phyloP scores from a whole-genome alignment of 2,888 invertebrate species.

The Hartigia nigra region DNA sequence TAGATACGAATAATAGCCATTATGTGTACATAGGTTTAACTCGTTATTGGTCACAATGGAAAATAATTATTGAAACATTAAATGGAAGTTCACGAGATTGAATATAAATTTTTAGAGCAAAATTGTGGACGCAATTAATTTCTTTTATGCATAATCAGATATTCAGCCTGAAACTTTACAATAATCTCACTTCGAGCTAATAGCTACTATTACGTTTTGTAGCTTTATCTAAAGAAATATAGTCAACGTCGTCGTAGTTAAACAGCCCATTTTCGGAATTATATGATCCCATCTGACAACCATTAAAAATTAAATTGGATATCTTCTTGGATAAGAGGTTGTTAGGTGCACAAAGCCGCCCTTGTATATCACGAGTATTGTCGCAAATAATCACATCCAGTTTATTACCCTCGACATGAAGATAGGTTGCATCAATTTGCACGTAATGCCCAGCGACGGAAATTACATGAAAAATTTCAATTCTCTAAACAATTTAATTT shows the following conservation, averaged over 20 bases:
- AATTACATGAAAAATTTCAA: not conserved
- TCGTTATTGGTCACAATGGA: not conserved
- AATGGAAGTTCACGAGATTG: not conserved
- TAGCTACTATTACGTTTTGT: not conserved
- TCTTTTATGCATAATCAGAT: not conserved
- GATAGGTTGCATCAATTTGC: not conserved
- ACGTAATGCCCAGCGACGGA: not conserved
- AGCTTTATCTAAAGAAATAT: not conserved
- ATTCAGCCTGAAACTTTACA: not conserved
- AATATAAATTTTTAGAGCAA: not conserved
- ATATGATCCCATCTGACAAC: constrained; percentile 21
- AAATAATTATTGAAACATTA: not conserved
- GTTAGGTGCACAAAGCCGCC: constrained; percentile 14
- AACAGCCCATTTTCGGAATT: constrained; percentile 12
- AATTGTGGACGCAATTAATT: not conserved
- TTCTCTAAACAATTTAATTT: not conserved
- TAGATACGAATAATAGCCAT: not conserved
- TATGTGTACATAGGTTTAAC: not conserved
- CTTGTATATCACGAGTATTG: not conserved
- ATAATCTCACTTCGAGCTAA: not conserved
- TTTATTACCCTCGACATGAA: not conserved
- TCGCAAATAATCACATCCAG: not conserved
- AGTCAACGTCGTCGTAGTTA: constrained; percentile 11
- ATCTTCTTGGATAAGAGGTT: constrained; percentile 33
- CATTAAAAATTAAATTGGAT: constrained; percentile 49